Conservation (phyloP, 2,888 invertebrate species). For the Stenotaenia linearis region DNA sequence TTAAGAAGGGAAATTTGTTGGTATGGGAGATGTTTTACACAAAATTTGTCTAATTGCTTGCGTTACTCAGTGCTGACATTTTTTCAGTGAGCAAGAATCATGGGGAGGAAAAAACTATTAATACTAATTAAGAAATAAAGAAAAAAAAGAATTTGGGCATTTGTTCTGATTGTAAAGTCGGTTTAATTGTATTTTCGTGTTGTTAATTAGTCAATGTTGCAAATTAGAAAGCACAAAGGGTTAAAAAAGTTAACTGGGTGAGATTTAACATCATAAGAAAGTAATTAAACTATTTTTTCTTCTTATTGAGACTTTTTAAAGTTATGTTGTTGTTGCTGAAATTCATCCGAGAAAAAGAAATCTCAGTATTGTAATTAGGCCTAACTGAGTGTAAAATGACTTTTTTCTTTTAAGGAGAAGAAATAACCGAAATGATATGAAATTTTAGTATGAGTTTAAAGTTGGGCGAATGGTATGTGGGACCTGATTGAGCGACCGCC, state of each 20-base stretch:
- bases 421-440: not conserved
- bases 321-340: not conserved
- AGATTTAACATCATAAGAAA: not conserved
- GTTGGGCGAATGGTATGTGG: not conserved
- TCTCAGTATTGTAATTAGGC: too few species aligned
- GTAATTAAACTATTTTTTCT: not conserved
- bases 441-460: not conserved
- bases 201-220: not conserved
- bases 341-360: not conserved
- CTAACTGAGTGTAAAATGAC: too few species aligned
- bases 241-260: not conserved
- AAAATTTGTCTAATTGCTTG: not conserved
- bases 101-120: not conserved
- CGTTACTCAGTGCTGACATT: not conserved
- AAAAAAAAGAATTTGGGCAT: not conserved
- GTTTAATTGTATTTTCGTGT: not conserved
- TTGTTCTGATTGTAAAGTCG: not conserved
- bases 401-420: not conserved
- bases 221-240: not conserved
- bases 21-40: not conserved
- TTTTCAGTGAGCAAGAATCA: not conserved
- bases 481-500: not conserved
- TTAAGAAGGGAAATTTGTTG: not conserved
- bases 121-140: not conserved
- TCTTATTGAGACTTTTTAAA: not conserved